Percentiles rank a stretch among this genome's conserved stretches.
These are phyloP conservation scores for Tringa solitaria DNA, from an alignment of 2,113 vertebrate genomes.

Conservation along the genomic window DNA sequence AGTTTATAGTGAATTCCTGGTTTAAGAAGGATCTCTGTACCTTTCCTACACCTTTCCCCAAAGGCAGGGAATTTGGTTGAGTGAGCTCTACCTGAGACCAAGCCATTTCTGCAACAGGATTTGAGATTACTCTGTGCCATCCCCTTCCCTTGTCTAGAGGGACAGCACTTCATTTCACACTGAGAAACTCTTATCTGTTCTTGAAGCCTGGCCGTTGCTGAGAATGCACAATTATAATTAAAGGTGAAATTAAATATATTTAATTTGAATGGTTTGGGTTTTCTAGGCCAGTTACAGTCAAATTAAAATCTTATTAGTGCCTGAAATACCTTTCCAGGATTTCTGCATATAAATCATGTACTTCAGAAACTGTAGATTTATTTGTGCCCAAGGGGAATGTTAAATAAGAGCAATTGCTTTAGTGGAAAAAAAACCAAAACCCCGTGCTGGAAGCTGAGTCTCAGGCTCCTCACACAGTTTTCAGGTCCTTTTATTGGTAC, in stretches of 20 bases:
- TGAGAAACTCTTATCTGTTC: constrained; percentile 33
- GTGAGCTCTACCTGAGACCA: neutral
- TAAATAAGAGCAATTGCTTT: constrained; percentile 21
- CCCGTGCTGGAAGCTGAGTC: neutral
- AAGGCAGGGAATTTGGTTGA: neutral
- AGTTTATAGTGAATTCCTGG: neutral
- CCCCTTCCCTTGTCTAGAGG: neutral
- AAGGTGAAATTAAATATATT: constrained; percentile 45
- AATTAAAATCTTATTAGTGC: constrained; percentile 51
- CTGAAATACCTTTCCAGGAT: constrained; percentile 43
- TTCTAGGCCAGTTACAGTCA: constrained; percentile 39
- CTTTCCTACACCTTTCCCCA: constrained; percentile 5
- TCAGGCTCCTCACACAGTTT: neutral
- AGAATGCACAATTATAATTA: constrained; percentile 47
- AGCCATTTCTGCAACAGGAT: neutral
- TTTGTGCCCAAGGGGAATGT: neutral
- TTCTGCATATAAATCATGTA: constrained; percentile 18
- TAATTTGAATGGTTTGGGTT: constrained; percentile 31
- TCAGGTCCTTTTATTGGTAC: neutral
- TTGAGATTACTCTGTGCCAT: neutral
- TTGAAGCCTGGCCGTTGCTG: neutral
- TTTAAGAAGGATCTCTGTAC: neutral
- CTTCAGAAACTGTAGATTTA: constrained; percentile 32
- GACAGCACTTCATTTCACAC: neutral
- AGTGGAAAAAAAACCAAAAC: neutral